These are phyloP conservation scores for Drosophila antonietae DNA, from an alignment of 2,888 invertebrate species.

Conservation along the genomic window DNA sequence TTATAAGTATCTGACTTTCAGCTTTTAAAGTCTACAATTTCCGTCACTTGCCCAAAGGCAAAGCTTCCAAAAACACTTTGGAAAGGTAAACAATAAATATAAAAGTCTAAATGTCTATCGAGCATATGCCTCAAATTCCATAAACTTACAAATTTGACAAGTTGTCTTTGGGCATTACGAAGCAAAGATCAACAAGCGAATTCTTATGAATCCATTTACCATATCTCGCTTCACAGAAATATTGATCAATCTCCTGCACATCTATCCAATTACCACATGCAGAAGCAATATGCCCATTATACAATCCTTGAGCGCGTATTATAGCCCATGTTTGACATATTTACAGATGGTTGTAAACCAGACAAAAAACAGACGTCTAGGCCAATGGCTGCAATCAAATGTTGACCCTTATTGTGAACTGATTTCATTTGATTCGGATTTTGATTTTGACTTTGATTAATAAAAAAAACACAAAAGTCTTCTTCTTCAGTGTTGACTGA, in stretches of 20 bases:
- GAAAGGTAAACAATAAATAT: too few relatives aligned
- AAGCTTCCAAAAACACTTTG: too few relatives aligned
- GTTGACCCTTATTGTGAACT: slow-evolving; percentile 29
- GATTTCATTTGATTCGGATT: slow-evolving; percentile 20
- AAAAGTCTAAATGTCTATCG: too few relatives aligned
- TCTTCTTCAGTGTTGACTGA: slow-evolving; percentile 11
- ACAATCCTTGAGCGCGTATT: too few relatives aligned
- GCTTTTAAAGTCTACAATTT: too few relatives aligned
- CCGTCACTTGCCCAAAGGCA: too few relatives aligned
- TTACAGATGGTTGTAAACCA: background rate
- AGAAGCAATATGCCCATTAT: background rate
- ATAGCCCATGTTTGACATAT: background rate
- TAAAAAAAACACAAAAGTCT: slow-evolving; percentile 37
- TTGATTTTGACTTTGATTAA: slow-evolving; percentile 7
- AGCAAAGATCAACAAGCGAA: too few relatives aligned
- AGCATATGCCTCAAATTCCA: too few relatives aligned
- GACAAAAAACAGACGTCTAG: slow-evolving; percentile 2
- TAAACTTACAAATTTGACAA: too few relatives aligned
- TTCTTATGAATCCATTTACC: background rate
- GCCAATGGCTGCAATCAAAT: slow-evolving; percentile 24
- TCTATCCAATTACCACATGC: background rate
- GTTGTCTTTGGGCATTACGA: too few relatives aligned
- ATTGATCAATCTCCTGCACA: background rate
- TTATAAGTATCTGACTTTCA: too few relatives aligned
- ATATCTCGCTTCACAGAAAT: background rate